Evolutionary conservation across 2,888 invertebrate genomes (phyloP).

Genomic region (Cabera pusaria): DNA sequence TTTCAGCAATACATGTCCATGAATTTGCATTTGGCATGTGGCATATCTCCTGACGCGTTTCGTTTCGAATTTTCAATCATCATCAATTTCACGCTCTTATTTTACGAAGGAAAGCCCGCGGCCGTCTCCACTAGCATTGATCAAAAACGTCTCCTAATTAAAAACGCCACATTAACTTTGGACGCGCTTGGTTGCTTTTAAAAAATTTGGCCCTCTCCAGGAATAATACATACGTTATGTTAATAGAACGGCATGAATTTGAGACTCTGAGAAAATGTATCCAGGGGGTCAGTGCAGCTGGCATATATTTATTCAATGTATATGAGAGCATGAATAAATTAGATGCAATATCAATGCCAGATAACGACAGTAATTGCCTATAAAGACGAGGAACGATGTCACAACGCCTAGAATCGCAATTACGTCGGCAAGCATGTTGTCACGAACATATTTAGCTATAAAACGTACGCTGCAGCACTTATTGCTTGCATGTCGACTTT

Average conservation of each 20-base stretch:
- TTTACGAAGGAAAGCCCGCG: conserved; percentile 33
- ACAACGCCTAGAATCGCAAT: conserved; percentile 74
- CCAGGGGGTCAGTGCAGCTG: conserved; percentile 59
- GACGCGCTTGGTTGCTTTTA: conserved; percentile 37
- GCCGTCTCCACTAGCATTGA: conserved; percentile 18
- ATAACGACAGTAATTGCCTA: conserved; percentile 80
- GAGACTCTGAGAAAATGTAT: conserved; percentile 45
- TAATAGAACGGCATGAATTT: conserved; percentile 45
- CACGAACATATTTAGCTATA: conserved; percentile 65
- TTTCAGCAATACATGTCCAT: conserved; percentile 51
- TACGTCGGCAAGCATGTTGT: conserved; percentile 67
- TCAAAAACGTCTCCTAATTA: conserved; percentile 42
- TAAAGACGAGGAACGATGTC: conserved; percentile 78
- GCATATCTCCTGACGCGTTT: conserved; percentile 40
- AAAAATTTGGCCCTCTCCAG: conserved; percentile 38
- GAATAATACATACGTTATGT: conserved; percentile 51
- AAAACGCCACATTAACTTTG: conserved; percentile 39
- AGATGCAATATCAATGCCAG: conserved; percentile 81
- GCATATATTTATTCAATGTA: conserved; percentile 66
- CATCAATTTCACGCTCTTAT: conserved; percentile 46
- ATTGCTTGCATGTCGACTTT: conserved; percentile 62
- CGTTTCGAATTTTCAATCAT: conserved; percentile 58
- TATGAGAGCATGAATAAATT: conserved; percentile 69
- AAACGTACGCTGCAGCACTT: conserved; percentile 59
- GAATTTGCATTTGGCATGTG: conserved; percentile 52